Base-by-base conservation (phyloP, 2,797 vertebrate species). In the Lagodon rhomboides region DNA sequence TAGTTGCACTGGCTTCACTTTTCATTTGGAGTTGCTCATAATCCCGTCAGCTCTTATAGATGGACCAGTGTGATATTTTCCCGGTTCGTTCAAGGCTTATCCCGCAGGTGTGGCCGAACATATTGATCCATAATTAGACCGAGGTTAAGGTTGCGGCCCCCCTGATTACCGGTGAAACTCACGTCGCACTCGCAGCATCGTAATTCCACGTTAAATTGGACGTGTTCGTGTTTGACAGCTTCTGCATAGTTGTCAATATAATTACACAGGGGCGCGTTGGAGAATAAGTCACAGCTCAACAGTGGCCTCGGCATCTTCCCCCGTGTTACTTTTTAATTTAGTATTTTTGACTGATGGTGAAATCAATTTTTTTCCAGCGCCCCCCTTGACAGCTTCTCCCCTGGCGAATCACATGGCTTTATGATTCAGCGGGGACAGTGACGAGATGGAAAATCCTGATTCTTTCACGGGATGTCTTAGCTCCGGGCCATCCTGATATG, bases 31-130 rank as follows among this genome's bases (percentile, higher is more conserved):
- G 66, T 55, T 59, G 43, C 71, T 87, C 84, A 80, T 87, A 84
- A 81, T 64, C 85, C 79, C 87, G 82, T 84, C 86, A 80, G 72
- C 66, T 75, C 85, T 90, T 83, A 87, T 85, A 84, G 88, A 83
- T 83, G 34, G 15, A 25, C 23, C 16, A 23, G 41, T 55, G 69
- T 91, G 80, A 82, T 85, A 73, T 90, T 87, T 90, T 84, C 72
- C 81, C 69, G 79, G 16, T 84, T 82, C 82, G 73, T 76, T 78
- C 81, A 77, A 84, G 75, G 79, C 82, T 54, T 43, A 70, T 59
- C 58, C 75, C 82, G 81, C 66, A 77, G 74, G 76, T 85, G 77
- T 51, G 18, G 55, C 79, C 60, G 73, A 80, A 68, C 66, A 18
- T 88, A 88, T 89, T 88, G 91, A 92, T 90, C 74, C 34, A 22